Evolutionary conservation across 2,113 vertebrate species (phyloP), one percentile per base, ranked within the genome.

Genomic region (Peromyscus maniculatus): DNA sequence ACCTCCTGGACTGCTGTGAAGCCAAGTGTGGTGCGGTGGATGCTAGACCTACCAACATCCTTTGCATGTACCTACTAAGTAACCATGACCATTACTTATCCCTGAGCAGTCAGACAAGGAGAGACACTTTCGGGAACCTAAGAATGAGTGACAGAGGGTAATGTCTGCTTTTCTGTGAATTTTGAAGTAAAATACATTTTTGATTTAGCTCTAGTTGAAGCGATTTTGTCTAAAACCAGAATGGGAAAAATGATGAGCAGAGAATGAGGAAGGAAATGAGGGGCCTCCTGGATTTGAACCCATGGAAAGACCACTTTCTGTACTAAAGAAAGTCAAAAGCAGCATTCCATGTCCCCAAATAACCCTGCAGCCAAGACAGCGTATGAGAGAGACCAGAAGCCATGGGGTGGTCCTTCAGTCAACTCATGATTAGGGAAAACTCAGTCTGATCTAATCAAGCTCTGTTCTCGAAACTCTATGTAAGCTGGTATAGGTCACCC

Each of bases 1-100:
- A 1, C 39, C 9, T 79, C 16, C 0, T 0, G 39, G 9, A 8
- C 43, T 7, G 39, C 87, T 55, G 66, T 90, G 77, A 33, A 55
- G 4, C 17, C 36, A 7, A 80, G 11, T 9, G 67, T 31, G 74
- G 62, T 26, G 55, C 21, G 24, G 71, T 5, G 15, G 5, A 3
- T 57, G 43, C 5, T 62, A 16, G 3, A 66, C 80, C 71, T 26
- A 49, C 11, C 7, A 17, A 0, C 11, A 33, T n/a, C 69, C 33
- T 46, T 26, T 7, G 33, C 49, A 8, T 0, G 6, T 17, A 3
- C 28, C 59, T 87, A 33, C 67, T 57, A 22, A 43, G 64, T 1
- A 39, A 57, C 75, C 33, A 28, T 7, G 39, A 8, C 31, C 64
- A 39, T 16, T 64, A 7, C 21, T 26, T 49, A 33, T 4, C 84